phyloP scores from a whole-genome alignment of 2,113 vertebrate species.

The Peromyscus californicus region DNA sequence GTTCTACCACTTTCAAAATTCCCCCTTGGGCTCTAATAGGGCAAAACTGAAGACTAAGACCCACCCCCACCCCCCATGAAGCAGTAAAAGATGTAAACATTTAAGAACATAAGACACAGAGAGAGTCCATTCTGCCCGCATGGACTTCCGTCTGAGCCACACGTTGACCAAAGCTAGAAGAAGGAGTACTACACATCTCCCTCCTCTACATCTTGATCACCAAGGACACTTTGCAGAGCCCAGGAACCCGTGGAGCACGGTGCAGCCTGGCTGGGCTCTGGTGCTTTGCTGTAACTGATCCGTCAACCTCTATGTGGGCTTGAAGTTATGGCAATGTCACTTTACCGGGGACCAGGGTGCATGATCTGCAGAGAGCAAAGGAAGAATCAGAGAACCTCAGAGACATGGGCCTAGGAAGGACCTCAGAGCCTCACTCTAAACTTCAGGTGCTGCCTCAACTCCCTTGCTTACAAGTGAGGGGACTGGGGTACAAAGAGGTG shows the following conservation, averaged over 20 bases:
- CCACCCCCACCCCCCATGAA: background rate
- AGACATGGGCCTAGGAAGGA: background rate
- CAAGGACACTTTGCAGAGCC: background rate
- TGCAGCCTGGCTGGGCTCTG: background rate
- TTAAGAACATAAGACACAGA: background rate
- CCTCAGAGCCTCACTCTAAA: background rate
- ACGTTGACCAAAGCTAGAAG: background rate
- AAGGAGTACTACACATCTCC: background rate
- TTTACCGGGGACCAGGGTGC: background rate
- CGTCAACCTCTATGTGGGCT: background rate
- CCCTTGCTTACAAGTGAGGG: background rate
- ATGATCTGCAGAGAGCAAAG: background rate
- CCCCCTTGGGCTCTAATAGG: background rate
- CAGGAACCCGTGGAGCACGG: accelerated
- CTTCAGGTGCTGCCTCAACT: background rate
- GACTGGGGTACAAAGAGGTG: background rate
- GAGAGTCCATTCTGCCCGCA: background rate
- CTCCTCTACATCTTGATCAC: background rate
- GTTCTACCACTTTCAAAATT: constrained; percentile 24
- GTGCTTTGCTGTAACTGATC: background rate
- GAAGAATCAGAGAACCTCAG: background rate
- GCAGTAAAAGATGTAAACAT: background rate
- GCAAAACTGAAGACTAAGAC: constrained; percentile 22
- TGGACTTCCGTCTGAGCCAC: background rate
- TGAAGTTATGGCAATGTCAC: background rate